These are phyloP conservation scores for Hestina assimilis DNA, from an alignment of 1,140 invertebrate species.

Conservation along the genomic window DNA sequence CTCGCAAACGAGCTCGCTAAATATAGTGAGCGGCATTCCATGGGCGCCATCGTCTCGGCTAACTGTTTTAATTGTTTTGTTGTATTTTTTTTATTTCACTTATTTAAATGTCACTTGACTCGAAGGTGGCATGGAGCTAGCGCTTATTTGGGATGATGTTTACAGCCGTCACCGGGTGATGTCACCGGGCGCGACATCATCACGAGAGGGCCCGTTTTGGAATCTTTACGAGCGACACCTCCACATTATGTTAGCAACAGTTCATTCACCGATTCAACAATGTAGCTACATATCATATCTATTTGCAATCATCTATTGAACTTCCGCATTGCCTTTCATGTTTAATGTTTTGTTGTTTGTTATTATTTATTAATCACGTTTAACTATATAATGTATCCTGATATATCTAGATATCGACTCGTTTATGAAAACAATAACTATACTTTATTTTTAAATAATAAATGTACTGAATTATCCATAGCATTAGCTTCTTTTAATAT, in stretches of 20 bases:
- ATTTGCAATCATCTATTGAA: conserved; percentile 39
- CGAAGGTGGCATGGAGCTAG: conserved; percentile 19
- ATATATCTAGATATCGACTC: no score
- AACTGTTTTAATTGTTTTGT: conserved; percentile 44
- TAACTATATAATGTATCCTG: no score
- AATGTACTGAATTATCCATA: no score
- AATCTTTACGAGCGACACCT: conserved; percentile 70
- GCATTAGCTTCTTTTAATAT: no score
- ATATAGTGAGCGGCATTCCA: conserved; percentile 59
- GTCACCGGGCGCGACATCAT: conserved; percentile 57
- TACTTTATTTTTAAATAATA: no score
- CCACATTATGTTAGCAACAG: conserved; percentile 59
- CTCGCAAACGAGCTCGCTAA: conserved; percentile 60
- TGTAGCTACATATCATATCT: conserved; percentile 38
- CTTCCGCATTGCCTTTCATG: conserved; percentile 10
- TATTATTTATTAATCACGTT: neutral
- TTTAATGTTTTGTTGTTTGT: neutral
- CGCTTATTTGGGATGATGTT: conserved; percentile 50
- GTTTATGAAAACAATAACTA: no score
- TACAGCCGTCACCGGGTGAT: conserved; percentile 51
- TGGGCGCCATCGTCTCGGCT: conserved; percentile 41
- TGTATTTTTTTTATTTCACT: conserved; percentile 53
- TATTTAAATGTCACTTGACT: conserved; percentile 55
- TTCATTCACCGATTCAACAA: conserved; percentile 66
- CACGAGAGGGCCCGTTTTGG: conserved; percentile 58